Base-by-base conservation (phyloP, 1,140 invertebrate species). In the Archivesica marissinica region DNA sequence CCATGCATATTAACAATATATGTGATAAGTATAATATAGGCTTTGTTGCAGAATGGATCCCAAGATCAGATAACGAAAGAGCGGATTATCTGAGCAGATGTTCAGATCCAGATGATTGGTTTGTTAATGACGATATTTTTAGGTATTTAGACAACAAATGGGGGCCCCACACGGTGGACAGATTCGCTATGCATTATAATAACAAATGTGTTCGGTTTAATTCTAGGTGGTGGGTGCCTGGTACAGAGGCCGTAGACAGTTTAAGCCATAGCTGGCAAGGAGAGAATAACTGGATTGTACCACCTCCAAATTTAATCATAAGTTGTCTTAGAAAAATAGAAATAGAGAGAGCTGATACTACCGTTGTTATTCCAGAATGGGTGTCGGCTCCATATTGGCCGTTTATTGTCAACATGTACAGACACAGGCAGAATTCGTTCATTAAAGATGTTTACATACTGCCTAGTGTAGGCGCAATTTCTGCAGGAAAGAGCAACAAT, bases 171-270 rank as follows among this genome's bases (percentile, higher is more conserved):
- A 20, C 7, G 15, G 15, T 82, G 13, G 82, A 87, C 35, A 35
- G 77, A 25, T 87, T 87, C 85, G 75, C 80, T 17, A 54, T n/a
- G 33, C 61, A 39, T 33, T 66, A 66, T 35, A 39, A 33, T 15
- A 7, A 33, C 35, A 66, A 66, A 33, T 66, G 28, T 66, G 6
- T 9, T 13, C 28, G 61, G 23, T 66, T 66, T 66, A 66, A 66
- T 23, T 61, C 66, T 54, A 54, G 28, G 28, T 61, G 23, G 9
- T 11, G 56, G 23, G 56, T 7, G 20, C 23, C 7, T 61, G 28
- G 28, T 66, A 33, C 80, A 2, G 75, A 80, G 23, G 56, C 44
- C 2, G 54, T 84, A 30, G 47, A 87, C 56, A 25, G 39, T 50
- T 84, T 87, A 23, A n/a, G 17, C 20, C 75, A 75, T 30, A 25